phyloP scores from a whole-genome alignment of 2,888 invertebrate species.

The Agrypnus murinus region DNA sequence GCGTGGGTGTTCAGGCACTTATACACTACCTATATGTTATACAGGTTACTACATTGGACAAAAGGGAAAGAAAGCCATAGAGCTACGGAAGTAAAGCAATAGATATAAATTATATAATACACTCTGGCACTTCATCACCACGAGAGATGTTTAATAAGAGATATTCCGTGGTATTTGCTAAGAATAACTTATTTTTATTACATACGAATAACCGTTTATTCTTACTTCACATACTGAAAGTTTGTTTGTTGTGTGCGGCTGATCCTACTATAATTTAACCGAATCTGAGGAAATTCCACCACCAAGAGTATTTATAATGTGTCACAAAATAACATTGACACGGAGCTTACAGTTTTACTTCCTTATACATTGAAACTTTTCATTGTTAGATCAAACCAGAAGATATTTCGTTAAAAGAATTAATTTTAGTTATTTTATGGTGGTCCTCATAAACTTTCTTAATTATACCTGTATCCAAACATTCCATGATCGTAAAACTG shows the following conservation, averaged over 20 bases:
- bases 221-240: too few relatives aligned
- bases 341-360: too few relatives aligned
- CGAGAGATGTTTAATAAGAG: constrained; percentile 9
- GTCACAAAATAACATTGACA: too few relatives aligned
- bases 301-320: too few relatives aligned
- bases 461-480: constrained; percentile 43
- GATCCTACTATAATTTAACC: too few relatives aligned
- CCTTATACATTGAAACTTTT: constrained; percentile 1
- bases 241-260: too few relatives aligned
- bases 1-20: constrained; percentile 27
- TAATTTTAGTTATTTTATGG: constrained; percentile 31
- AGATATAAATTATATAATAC: constrained; percentile 18
- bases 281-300: too few relatives aligned
- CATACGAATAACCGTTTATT: background rate
- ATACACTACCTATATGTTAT: too few relatives aligned
- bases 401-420: constrained; percentile 13
- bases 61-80: background rate
- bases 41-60: too few relatives aligned
- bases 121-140: constrained; percentile 10
- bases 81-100: constrained; percentile 26
- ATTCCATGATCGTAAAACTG: constrained; percentile 40
- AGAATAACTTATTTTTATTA: constrained; percentile 14
- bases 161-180: background rate
- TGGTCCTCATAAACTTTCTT: constrained; percentile 44
- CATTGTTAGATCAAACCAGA: constrained; percentile 1